phyloP scores from a whole-genome alignment of 2,888 invertebrate genomes.

The Callosobruchus maculatus region DNA sequence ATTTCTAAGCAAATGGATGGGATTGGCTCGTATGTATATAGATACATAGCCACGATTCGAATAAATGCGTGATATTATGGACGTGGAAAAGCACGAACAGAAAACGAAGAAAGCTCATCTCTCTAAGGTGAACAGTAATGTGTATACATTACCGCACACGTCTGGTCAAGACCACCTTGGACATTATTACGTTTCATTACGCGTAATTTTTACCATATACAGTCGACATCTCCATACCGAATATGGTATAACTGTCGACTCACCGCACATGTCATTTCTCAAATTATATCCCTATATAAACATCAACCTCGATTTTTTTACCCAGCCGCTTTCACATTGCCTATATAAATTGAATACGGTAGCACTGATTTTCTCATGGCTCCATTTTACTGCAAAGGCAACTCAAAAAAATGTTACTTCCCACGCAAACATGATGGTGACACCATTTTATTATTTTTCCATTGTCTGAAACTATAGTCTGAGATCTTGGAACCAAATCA shows the following conservation, averaged over 20 bases:
- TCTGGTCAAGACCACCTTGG: not conserved
- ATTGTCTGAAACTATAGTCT: too few relatives aligned
- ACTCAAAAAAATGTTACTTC: too few relatives aligned
- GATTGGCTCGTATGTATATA: too few relatives aligned
- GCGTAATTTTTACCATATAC: not conserved
- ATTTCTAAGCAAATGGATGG: too few relatives aligned
- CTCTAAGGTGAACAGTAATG: not conserved
- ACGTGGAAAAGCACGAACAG: not conserved
- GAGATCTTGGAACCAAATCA: too few relatives aligned
- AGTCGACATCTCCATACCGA: not conserved
- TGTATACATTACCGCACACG: not conserved
- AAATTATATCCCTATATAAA: not conserved
- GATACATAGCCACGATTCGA: too few relatives aligned
- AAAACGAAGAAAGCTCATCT: not conserved
- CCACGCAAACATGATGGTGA: too few relatives aligned
- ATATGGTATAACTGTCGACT: not conserved
- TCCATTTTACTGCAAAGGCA: not conserved
- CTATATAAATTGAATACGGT: not conserved
- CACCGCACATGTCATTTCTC: not conserved
- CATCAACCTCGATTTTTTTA: not conserved
- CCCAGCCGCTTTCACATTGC: not conserved
- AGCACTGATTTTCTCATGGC: not conserved
- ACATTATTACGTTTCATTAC: not conserved
- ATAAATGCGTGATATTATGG: not conserved
- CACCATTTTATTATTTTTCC: too few relatives aligned